Conservation (phyloP, 2,113 vertebrate genomes). For the Hippocampus barbouri region DNA sequence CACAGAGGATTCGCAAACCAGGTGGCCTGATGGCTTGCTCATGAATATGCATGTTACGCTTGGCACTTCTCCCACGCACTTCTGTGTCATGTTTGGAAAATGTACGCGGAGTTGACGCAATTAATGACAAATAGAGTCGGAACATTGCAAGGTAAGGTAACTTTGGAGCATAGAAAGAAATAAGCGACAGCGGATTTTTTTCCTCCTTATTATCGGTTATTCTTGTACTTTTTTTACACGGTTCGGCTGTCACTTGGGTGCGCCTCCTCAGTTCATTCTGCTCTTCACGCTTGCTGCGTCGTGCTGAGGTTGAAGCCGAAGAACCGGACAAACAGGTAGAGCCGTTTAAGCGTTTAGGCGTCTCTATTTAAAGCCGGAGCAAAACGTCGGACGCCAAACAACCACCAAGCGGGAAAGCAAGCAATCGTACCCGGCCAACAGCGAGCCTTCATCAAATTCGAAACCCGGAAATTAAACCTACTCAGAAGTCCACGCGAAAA, state of each 20-base stretch:
- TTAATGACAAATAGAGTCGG: neutral
- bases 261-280: conserved; percentile 28
- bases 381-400: conserved; percentile 1
- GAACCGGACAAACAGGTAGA: conserved; percentile 62
- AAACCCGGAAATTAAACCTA: neutral
- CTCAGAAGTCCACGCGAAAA: neutral
- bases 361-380: neutral
- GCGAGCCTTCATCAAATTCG: neutral
- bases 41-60: conserved; percentile 63
- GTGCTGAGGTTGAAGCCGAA: conserved; percentile 25
- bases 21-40: conserved; percentile 59
- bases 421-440: neutral
- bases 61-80: neutral
- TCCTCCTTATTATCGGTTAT: neutral
- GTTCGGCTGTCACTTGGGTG: conserved; percentile 19
- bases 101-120: conserved; percentile 33
- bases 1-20: neutral
- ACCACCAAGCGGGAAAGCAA: neutral
- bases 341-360: conserved; percentile 17
- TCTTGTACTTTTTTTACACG: neutral
- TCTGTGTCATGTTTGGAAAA: conserved; percentile 37
- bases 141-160: neutral
- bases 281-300: conserved; percentile 49
- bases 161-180: neutral
- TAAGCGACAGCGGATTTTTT: neutral